Conservation (phyloP, 2,888 invertebrate species). For the Cistogaster globosa region DNA sequence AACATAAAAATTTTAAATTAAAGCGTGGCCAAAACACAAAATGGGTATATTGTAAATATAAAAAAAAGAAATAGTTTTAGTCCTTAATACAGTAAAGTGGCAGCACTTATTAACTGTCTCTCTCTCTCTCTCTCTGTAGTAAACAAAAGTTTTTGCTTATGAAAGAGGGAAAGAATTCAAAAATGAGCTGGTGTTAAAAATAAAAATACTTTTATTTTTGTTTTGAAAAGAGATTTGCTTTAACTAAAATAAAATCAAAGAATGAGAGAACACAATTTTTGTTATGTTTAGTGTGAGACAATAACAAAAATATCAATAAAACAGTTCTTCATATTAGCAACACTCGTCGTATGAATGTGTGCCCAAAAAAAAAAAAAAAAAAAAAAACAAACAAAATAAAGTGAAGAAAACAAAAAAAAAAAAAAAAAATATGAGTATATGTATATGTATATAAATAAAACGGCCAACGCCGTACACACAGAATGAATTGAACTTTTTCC, state of each 20-base stretch:
- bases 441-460: constrained; percentile 43
- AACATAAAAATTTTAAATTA: no score
- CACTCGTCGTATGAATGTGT: constrained; percentile 33
- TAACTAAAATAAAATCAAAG: not conserved
- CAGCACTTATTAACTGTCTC: no score
- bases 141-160: no score
- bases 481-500: constrained; percentile 64
- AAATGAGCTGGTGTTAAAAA: no score
- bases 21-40: no score
- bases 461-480: constrained; percentile 64
- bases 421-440: not conserved
- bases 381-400: constrained; percentile 24
- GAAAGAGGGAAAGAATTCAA: no score
- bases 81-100: no score
- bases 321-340: constrained; percentile 57
- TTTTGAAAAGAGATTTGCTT: constrained; percentile 19
- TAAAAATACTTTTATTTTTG: no score
- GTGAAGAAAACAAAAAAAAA: constrained; percentile 1
- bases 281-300: constrained; percentile 57
- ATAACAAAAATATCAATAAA: constrained; percentile 65
- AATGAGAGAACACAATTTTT: constrained; percentile 25
- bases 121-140: no score
- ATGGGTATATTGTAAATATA: no score
- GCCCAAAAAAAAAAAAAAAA: not conserved
- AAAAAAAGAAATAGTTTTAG: no score